Conservation (phyloP, 2,113 vertebrate species). For the Bungarus multicinctus region DNA sequence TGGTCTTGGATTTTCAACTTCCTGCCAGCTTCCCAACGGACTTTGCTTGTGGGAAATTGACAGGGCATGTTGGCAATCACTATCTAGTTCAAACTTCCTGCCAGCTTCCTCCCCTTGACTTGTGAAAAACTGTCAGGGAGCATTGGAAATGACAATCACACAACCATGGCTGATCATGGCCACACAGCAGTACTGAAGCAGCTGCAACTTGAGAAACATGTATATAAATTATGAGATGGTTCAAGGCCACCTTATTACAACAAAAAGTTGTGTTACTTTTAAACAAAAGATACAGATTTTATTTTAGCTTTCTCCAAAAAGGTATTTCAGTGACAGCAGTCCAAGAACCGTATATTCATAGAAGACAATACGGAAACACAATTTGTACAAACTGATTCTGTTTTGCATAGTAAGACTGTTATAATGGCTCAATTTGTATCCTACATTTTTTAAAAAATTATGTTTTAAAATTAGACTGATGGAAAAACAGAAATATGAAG, state of each 20-base stretch:
- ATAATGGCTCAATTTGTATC: neutral
- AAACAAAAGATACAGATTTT: neutral
- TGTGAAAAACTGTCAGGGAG: neutral
- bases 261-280: neutral
- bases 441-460: neutral
- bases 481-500: neutral
- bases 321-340: neutral
- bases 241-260: neutral
- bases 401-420: neutral
- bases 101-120: neutral
- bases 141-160: neutral
- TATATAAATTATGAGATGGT: neutral
- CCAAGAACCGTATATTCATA: neutral
- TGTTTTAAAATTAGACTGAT: neutral
- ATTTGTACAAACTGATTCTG: neutral
- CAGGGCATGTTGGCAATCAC: neutral
- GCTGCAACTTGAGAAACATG: neutral
- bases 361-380: neutral
- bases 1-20: neutral
- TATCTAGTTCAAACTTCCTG: neutral
- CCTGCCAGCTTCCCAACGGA: neutral
- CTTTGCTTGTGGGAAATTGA: neutral
- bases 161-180: neutral
- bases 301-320: neutral
- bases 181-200: neutral